phyloP scores from a whole-genome alignment of 2,797 vertebrate genomes.

The Semaprochilodus insignis region DNA sequence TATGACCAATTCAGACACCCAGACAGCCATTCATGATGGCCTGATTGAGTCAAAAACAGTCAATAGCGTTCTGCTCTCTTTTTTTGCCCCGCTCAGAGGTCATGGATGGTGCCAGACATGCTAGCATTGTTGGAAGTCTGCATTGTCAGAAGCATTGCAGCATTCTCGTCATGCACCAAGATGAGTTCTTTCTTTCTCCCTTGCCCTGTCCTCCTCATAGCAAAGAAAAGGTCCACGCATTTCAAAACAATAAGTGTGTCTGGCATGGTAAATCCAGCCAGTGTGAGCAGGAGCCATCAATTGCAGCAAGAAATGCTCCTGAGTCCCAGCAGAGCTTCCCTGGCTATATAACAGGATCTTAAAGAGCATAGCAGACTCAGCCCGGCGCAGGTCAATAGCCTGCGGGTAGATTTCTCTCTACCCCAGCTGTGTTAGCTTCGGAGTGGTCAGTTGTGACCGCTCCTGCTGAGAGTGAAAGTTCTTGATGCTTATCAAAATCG shows the following conservation, averaged over 20 bases:
- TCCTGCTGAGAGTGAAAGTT: slow-evolving; percentile 16
- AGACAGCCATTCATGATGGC: background rate
- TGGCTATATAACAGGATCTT: slow-evolving; percentile 42
- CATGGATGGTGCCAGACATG: background rate
- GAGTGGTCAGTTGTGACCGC: slow-evolving; percentile 2
- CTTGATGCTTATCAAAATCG: background rate
- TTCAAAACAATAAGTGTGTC: slow-evolving; percentile 59
- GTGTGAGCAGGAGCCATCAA: slow-evolving; percentile 35
- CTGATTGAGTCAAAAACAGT: background rate
- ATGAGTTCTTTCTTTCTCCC: background rate
- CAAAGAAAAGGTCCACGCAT: slow-evolving; percentile 45
- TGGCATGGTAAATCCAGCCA: slow-evolving; percentile 41
- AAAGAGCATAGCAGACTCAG: slow-evolving; percentile 16
- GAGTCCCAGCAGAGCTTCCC: slow-evolving; percentile 46
- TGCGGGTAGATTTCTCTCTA: slow-evolving; percentile 23
- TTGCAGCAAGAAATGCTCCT: slow-evolving; percentile 25
- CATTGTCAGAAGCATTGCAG: slow-evolving; percentile 9
- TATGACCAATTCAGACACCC: slow-evolving; percentile 12
- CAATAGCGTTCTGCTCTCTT: background rate
- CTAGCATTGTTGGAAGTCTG: background rate
- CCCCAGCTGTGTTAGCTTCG: background rate
- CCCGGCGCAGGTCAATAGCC: slow-evolving; percentile 33
- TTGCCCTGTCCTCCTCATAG: slow-evolving; percentile 28
- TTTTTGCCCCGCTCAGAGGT: background rate
- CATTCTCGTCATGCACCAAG: slow-evolving; percentile 8